These are phyloP conservation scores for Notospermus geniculatus DNA, from an alignment of 1,140 invertebrate species.

Conservation along the genomic window DNA sequence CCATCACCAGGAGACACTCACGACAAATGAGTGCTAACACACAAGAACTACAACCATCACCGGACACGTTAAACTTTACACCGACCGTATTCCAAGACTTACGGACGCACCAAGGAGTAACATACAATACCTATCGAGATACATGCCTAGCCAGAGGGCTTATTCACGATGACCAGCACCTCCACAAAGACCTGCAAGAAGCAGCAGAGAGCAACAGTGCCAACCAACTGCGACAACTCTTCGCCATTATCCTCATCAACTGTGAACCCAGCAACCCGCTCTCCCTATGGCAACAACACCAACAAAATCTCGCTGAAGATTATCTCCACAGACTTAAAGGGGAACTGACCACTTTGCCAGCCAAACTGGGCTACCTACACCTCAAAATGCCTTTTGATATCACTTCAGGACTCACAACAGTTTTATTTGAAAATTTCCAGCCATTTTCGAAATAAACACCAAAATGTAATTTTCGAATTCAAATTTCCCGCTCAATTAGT, in stretches of 20 bases:
- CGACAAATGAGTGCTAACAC: too few species aligned
- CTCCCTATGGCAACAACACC: conserved; percentile 19
- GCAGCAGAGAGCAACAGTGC: conserved; percentile 27
- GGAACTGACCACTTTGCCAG: conserved; percentile 23
- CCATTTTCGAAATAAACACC: too few species aligned
- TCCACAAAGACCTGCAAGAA: conserved; percentile 50
- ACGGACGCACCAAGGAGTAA: conserved; percentile 52
- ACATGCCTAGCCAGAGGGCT: conserved; percentile 49
- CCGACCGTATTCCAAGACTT: conserved; percentile 41
- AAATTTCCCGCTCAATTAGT: too few species aligned
- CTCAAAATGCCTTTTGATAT: background rate
- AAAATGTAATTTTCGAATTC: too few species aligned
- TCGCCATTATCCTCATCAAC: conserved; percentile 15
- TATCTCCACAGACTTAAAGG: conserved; percentile 40
- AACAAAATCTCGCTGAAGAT: conserved; percentile 48
- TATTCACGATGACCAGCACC: conserved; percentile 52
- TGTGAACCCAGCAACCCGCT: conserved; percentile 20
- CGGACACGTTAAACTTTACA: too few species aligned
- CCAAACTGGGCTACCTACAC: background rate
- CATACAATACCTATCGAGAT: conserved; percentile 53
- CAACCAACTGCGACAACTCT: conserved; percentile 47
- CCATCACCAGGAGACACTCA: too few species aligned
- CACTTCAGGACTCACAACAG: too few species aligned
- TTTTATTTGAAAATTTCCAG: too few species aligned
- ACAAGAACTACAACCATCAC: too few species aligned